Evolutionary conservation across 2,888 invertebrate genomes (phyloP).

Genomic region (Rhabditoides inermis): DNA sequence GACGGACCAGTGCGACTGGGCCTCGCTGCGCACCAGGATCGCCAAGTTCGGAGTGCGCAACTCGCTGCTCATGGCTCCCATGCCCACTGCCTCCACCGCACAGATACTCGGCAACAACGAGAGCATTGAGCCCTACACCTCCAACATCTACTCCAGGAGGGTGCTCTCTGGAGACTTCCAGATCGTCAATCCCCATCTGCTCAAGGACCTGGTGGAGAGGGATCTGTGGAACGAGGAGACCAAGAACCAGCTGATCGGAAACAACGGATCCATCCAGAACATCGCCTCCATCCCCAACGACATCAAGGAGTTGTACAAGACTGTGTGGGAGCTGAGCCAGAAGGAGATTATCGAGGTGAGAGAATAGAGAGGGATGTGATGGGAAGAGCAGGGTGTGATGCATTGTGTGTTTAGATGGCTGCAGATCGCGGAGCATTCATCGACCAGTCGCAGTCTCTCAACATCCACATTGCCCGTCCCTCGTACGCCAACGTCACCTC

Average conservation of each 20-base stretch:
- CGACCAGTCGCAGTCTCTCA: conserved; percentile 95
- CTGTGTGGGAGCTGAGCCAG: conserved; percentile 64
- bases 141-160: conserved; percentile 85
- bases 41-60: conserved; percentile 78
- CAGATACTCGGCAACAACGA: conserved; percentile 98
- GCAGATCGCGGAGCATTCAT: conserved; percentile 77
- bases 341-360: conserved; percentile 69
- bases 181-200: conserved; percentile 86
- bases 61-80: conserved; percentile 84
- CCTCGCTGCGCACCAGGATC: conserved; percentile 71
- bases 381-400: neutral
- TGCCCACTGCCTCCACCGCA: conserved; percentile 98
- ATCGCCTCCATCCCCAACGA: conserved; percentile 50
- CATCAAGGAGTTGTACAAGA: conserved; percentile 57
- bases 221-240: conserved; percentile 88
- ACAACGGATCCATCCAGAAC: conserved; percentile 79
- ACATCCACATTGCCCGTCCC: conserved; percentile 89
- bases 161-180: conserved; percentile 66
- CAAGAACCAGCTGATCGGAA: conserved; percentile 84
- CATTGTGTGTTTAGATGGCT: neutral
- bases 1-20: conserved; percentile 71
- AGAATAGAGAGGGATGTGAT: neutral
- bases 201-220: conserved; percentile 81
- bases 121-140: conserved; percentile 93
- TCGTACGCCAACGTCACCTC: conserved; percentile 86